phyloP scores from a whole-genome alignment of 2,113 vertebrate species.

The Lycaon pictus region DNA sequence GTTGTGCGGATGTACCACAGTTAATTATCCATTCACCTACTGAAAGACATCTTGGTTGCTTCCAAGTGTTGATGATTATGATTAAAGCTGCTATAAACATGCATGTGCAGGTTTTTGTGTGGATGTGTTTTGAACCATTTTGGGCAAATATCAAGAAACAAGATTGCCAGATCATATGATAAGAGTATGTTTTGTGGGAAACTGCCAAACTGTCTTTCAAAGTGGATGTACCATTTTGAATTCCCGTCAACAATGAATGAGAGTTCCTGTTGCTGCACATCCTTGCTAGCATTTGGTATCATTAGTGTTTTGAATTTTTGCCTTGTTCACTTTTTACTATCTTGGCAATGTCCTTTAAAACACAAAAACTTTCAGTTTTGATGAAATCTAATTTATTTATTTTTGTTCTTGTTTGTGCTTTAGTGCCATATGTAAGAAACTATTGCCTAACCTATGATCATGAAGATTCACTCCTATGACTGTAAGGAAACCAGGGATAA shows the following conservation, averaged over 20 bases:
- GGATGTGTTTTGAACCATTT: not conserved
- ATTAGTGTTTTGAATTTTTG: not conserved
- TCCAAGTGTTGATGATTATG: not conserved
- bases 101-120: not conserved
- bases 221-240: not conserved
- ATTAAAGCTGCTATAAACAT: not conserved
- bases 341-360: not conserved
- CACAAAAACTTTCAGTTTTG: not conserved
- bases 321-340: not conserved
- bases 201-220: not conserved
- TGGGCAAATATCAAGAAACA: not conserved
- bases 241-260: not conserved
- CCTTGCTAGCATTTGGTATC: not conserved
- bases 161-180: not conserved
- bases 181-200: not conserved
- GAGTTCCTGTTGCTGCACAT: not conserved
- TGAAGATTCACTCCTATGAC: not conserved
- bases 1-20: not conserved
- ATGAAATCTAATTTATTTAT: not conserved
- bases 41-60: not conserved
- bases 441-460: not conserved
- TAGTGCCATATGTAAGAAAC: not conserved
- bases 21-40: not conserved
- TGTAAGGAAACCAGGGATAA: too few species aligned
- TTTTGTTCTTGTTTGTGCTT: not conserved